Evolutionary conservation across 2,113 vertebrate species (phyloP).

Genomic region (Chaetodon auriga): DNA sequence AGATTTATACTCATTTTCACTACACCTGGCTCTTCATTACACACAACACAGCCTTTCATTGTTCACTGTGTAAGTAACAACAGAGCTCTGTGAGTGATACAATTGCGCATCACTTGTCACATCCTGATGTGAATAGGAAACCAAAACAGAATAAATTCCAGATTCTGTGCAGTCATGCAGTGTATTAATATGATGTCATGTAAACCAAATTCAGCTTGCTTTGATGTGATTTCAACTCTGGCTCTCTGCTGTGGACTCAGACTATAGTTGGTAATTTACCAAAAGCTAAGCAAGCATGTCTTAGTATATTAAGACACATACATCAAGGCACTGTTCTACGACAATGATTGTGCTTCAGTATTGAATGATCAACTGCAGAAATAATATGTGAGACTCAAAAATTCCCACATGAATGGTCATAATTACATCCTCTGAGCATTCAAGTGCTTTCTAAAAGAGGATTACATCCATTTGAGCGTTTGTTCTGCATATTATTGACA

Average conservation of each 20-base stretch:
- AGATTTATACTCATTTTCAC: neutral
- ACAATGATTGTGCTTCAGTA: neutral
- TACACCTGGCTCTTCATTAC: neutral
- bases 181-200: neutral
- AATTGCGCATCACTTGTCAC: neutral
- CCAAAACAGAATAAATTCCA: neutral
- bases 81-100: too few relatives aligned
- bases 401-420: neutral
- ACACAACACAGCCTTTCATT: neutral
- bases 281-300: neutral
- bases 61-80: neutral
- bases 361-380: neutral
- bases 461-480: neutral
- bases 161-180: neutral
- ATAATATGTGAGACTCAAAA: neutral
- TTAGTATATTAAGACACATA: neutral
- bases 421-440: conserved; percentile 7
- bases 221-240: neutral
- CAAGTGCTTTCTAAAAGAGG: neutral
- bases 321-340: neutral
- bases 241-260: neutral
- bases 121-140: neutral
- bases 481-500: neutral
- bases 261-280: neutral
- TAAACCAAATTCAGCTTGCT: neutral